These are phyloP conservation scores for Schizothorax lantsangensis DNA, from an alignment of 2,797 vertebrate genomes.

Conservation along the genomic window DNA sequence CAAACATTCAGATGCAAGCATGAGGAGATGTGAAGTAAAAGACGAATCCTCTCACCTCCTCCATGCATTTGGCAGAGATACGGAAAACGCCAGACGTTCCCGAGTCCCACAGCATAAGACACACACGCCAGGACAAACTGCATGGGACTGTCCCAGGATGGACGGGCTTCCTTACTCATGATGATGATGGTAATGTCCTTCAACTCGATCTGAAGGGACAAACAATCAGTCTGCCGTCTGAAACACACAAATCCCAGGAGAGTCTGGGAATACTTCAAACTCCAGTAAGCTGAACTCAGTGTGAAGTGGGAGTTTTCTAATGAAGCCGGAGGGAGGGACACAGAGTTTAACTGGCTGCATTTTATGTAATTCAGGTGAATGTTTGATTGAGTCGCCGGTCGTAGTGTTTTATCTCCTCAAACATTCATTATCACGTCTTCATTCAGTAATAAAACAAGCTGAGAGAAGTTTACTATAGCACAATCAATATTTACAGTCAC, in stretches of 20 bases:
- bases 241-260: slow-evolving; percentile 1
- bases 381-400: slow-evolving; percentile 46
- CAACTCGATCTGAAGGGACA: neutral
- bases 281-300: slow-evolving; percentile 54
- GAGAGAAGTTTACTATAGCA: neutral
- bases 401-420: neutral
- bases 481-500: neutral
- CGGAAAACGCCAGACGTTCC: slow-evolving; percentile 96
- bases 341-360: slow-evolving; percentile 20
- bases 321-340: slow-evolving; percentile 57
- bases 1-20: neutral
- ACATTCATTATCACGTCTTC: neutral
- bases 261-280: slow-evolving; percentile 27
- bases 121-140: slow-evolving; percentile 94
- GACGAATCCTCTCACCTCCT: slow-evolving; percentile 83
- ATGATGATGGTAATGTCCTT: slow-evolving; percentile 4
- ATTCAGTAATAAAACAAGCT: neutral
- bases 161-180: slow-evolving; percentile 82
- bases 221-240: neutral
- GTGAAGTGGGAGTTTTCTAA: slow-evolving; percentile 78
- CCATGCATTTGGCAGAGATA: slow-evolving; percentile 96
- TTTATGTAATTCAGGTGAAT: slow-evolving; percentile 64
- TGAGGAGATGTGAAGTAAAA: neutral
- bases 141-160: slow-evolving; percentile 83
- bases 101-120: slow-evolving; percentile 93